These are phyloP conservation scores for Onthophagus sagittarius DNA, from an alignment of 2,888 invertebrate genomes.

Conservation along the genomic window DNA sequence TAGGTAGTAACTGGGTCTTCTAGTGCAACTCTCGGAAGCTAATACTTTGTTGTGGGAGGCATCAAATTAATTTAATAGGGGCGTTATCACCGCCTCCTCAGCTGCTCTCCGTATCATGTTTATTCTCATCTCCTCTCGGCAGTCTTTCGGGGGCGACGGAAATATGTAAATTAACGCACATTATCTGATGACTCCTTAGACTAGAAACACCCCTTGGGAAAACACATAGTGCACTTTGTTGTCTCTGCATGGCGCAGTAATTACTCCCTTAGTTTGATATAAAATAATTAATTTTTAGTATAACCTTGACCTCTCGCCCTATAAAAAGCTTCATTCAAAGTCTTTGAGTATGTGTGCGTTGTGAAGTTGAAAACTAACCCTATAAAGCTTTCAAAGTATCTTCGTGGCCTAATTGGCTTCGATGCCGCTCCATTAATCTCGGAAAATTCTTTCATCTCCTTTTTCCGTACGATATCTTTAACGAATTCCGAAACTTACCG, in stretches of 20 bases:
- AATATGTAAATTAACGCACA: constrained; percentile 19
- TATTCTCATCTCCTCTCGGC: neutral
- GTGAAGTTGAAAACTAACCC: neutral
- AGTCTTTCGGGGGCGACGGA: neutral
- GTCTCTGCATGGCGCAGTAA: neutral
- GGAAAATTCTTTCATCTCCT: neutral
- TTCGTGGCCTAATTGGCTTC: neutral
- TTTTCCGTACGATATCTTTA: neutral
- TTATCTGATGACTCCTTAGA: neutral
- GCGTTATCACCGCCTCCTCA: constrained; percentile 14
- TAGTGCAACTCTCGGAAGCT: neutral
- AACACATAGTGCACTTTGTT: neutral
- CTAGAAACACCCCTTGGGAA: neutral
- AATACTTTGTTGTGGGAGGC: constrained; percentile 6
- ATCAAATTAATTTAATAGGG: constrained; percentile 17
- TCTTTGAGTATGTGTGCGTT: neutral
- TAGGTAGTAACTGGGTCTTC: constrained; percentile 4
- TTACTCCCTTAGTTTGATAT: neutral
- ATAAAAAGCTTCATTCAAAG: neutral
- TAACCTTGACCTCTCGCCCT: neutral
- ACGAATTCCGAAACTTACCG: neutral
- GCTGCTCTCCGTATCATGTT: constrained; percentile 13
- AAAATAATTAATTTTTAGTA: neutral
- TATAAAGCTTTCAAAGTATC: neutral
- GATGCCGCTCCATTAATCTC: neutral